A percentile compares a stretch with the other conserved stretches of the same genome.
Conservation (phyloP, 2,113 vertebrate species). For the Murina feae region DNA sequence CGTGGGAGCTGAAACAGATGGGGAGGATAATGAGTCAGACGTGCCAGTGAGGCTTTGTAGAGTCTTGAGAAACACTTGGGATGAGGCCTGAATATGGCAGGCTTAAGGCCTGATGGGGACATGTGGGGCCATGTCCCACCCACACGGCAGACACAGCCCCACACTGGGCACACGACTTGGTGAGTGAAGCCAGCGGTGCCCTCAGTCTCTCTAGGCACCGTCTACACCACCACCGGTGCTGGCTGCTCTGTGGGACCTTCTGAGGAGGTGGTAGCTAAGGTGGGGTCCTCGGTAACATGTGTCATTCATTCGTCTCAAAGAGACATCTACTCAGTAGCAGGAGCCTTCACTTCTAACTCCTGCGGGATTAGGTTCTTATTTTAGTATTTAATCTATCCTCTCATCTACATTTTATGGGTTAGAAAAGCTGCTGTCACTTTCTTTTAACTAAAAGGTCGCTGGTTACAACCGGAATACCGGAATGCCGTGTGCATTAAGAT, state of each 20-base stretch:
- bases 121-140: not conserved
- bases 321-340: not conserved
- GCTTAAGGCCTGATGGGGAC: not conserved
- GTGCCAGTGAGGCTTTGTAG: not conserved
- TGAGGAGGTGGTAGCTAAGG: not conserved
- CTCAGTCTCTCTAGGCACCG: not conserved
- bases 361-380: not conserved
- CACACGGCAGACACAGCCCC: not conserved
- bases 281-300: not conserved
- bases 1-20: not conserved
- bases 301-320: not conserved
- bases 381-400: slow-evolving; percentile 48
- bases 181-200: not conserved
- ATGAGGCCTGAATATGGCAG: not conserved
- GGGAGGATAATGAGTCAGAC: not conserved
- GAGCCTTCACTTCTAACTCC: not conserved
- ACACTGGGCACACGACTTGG: too few relatives aligned
- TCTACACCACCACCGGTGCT: not conserved
- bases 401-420: slow-evolving; percentile 56
- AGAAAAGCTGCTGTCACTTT: slow-evolving; percentile 34
- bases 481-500: slow-evolving; percentile 61
- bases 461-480: slow-evolving; percentile 48
- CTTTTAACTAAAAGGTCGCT: slow-evolving; percentile 36
- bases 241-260: not conserved
- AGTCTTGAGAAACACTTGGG: not conserved